phyloP scores from a whole-genome alignment of 2,888 invertebrate species.

The Brachypterus glaber region DNA sequence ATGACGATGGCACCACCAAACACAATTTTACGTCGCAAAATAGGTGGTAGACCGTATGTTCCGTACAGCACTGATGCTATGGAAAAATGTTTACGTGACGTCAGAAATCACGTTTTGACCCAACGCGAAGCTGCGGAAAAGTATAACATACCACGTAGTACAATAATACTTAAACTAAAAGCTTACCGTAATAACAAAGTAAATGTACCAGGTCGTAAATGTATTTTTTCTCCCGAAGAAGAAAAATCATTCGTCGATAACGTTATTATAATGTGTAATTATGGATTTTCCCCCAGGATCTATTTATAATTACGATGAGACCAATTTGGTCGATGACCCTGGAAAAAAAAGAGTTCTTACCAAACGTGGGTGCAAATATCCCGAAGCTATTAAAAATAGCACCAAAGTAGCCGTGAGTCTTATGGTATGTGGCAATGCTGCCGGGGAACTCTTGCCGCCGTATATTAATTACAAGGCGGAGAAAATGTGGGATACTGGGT shows the following conservation, averaged over 20 bases:
- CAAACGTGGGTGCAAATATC: conserved; percentile 22
- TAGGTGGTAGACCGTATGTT: conserved; percentile 8
- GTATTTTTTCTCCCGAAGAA: conserved; percentile 10
- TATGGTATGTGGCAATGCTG: conserved; percentile 27
- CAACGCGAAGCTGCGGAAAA: conserved; percentile 9
- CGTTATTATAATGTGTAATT: conserved; percentile 7
- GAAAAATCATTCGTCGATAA: conserved; percentile 7
- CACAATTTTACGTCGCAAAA: conserved; percentile 7
- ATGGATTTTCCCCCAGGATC: conserved; percentile 6
- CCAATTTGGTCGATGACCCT: conserved; percentile 29
- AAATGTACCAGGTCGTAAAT: conserved; percentile 8
- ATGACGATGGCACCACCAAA: conserved; percentile 4
- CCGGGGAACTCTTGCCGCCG: conserved; percentile 23
- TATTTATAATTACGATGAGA: conserved; percentile 16
- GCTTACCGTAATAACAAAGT: conserved; percentile 7
- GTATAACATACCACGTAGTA: conserved; percentile 9
- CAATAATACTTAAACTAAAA: conserved; percentile 9
- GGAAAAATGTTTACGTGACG: conserved; percentile 8
- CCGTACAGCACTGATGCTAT: conserved; percentile 6
- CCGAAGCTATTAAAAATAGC: conserved; percentile 24
- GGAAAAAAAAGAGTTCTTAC: conserved; percentile 20
- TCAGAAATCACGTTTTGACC: conserved; percentile 7
- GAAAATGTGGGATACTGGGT: conserved; percentile 29
- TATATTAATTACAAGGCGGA: conserved; percentile 22
- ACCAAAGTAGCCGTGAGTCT: conserved; percentile 24